phyloP scores from a whole-genome alignment of 2,888 invertebrate species.

The Campoletis raptor region DNA sequence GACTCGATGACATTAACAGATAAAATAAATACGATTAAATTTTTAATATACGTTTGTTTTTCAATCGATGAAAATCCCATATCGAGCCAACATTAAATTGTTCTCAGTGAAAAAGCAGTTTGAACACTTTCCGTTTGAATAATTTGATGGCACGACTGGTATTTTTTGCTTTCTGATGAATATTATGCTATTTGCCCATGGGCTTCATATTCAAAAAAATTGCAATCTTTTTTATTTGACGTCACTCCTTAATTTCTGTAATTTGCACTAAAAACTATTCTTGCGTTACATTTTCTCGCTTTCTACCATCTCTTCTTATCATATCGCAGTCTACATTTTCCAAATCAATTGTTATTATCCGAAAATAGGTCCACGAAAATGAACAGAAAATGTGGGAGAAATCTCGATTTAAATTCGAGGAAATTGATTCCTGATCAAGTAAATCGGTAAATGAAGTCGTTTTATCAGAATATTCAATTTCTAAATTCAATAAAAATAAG shows the following conservation, averaged over 20 bases:
- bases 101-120: not conserved
- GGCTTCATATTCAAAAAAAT: too few relatives aligned
- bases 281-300: not conserved
- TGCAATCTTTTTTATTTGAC: conserved; percentile 47
- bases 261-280: conserved; percentile 70
- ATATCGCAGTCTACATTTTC: not conserved
- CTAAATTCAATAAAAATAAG: not conserved
- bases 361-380: not conserved
- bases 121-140: not conserved
- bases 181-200: too few relatives aligned
- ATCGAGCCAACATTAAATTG: not conserved
- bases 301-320: not conserved
- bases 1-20: not conserved
- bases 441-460: too few relatives aligned
- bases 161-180: not conserved
- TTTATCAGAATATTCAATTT: not conserved
- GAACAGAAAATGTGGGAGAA: not conserved
- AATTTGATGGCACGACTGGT: not conserved
- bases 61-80: not conserved
- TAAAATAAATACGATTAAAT: not conserved
- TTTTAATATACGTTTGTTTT: not conserved
- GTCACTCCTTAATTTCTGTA: conserved; percentile 71
- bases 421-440: not conserved
- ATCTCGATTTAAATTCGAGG: not conserved
- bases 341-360: not conserved